phyloP scores from a whole-genome alignment of 2,113 vertebrate genomes.

The Petrocephalus microphthalmus region DNA sequence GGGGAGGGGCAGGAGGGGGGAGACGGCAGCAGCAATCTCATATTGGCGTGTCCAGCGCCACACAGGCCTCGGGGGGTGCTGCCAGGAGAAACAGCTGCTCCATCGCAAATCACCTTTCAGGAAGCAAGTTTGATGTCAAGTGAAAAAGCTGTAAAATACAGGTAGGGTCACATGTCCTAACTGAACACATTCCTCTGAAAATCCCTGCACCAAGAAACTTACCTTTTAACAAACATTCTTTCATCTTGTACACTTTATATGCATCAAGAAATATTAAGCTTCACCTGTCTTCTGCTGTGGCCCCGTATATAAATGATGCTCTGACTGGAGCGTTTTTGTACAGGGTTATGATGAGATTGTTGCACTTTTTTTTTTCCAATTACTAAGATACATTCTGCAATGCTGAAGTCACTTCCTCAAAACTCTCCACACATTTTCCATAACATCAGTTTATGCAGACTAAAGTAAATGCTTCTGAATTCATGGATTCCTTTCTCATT shows the following conservation, averaged over 20 bases:
- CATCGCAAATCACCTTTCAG: background rate
- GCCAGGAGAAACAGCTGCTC: background rate
- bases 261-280: background rate
- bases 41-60: slow-evolving; percentile 32
- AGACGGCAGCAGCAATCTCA: slow-evolving; percentile 63
- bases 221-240: background rate
- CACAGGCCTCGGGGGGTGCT: background rate
- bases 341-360: background rate
- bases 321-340: background rate
- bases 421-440: too few species aligned
- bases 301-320: background rate
- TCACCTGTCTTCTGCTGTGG: background rate
- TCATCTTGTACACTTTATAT: background rate
- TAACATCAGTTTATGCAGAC: too few species aligned
- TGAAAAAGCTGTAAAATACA: background rate
- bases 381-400: too few species aligned
- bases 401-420: too few species aligned
- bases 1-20: slow-evolving; percentile 43
- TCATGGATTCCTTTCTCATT: too few species aligned
- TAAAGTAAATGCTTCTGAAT: too few species aligned
- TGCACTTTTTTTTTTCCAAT: background rate
- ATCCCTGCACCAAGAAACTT: background rate
- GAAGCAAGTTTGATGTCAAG: background rate
- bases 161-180: background rate
- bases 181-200: background rate